Conservation (phyloP, 2,797 vertebrate species). For the Scomberomorus guttatus region DNA sequence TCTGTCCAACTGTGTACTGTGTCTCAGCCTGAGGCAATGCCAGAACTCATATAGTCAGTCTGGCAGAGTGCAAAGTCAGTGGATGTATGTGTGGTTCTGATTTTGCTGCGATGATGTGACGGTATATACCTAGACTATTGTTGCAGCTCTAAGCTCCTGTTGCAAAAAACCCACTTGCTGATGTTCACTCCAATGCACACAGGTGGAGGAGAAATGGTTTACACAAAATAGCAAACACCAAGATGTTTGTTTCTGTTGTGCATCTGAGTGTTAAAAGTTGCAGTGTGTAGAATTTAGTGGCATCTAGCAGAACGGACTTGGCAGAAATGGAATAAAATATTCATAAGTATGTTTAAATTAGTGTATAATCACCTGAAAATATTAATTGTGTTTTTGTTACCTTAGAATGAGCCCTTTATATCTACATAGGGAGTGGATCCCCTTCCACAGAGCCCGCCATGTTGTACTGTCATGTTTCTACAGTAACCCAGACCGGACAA, state of each 20-base stretch:
- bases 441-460: no score
- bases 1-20: conserved; percentile 31
- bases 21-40: conserved; percentile 17
- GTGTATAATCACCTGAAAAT: no score
- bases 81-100: conserved; percentile 6
- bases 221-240: conserved; percentile 8
- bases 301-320: no score
- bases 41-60: conserved; percentile 23
- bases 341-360: no score
- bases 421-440: no score
- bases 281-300: no score
- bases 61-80: conserved; percentile 5
- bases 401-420: no score
- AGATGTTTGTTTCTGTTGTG: conserved; percentile 24
- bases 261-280: conserved; percentile 33
- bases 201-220: conserved; percentile 18
- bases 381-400: no score
- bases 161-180: conserved; percentile 13
- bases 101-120: conserved; percentile 20
- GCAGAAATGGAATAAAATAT: no score
- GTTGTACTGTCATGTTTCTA: no score
- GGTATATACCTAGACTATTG: neutral
- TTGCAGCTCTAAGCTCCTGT: conserved; percentile 22
- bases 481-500: no score
- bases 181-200: conserved; percentile 18